Percentiles rank a stretch among this genome's conserved stretches.
Evolutionary conservation across 2,113 vertebrate genomes (phyloP).

Genomic region (Nesospiza acunhae): DNA sequence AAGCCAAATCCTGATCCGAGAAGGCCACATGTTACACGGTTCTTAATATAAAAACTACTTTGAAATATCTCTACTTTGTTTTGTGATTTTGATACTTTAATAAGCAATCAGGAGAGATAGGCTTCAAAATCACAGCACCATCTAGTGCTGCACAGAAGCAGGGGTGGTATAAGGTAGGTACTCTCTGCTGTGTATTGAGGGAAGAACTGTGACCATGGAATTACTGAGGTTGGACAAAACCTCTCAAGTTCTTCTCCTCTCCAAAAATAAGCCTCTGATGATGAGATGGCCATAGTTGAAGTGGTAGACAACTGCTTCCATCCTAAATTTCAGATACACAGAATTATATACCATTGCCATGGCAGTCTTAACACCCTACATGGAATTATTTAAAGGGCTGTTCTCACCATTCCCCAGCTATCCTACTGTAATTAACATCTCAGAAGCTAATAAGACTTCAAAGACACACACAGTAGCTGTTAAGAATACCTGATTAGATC

Average conservation of each 20-base stretch:
- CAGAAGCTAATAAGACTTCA: neutral
- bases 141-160: neutral
- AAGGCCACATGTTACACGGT: neutral
- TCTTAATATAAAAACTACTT: neutral
- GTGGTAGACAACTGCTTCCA: neutral
- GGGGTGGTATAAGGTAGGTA: neutral
- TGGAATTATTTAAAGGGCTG: neutral
- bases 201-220: neutral
- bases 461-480: neutral
- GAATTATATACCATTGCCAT: neutral
- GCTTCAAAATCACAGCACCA: constrained; percentile 36
- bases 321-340: neutral
- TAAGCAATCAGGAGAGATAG: neutral
- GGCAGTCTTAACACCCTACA: neutral
- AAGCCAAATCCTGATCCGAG: neutral
- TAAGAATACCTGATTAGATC: constrained; percentile 74
- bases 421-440: neutral
- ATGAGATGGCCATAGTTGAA: neutral
- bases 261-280: neutral
- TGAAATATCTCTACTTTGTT: neutral
- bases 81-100: neutral
- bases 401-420: neutral
- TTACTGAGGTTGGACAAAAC: neutral
- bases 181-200: neutral
- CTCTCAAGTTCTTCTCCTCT: neutral